Evolutionary conservation across 2,113 vertebrate species (phyloP), one percentile per base, ranked within the genome.

Genomic region (Platichthys stellatus): DNA sequence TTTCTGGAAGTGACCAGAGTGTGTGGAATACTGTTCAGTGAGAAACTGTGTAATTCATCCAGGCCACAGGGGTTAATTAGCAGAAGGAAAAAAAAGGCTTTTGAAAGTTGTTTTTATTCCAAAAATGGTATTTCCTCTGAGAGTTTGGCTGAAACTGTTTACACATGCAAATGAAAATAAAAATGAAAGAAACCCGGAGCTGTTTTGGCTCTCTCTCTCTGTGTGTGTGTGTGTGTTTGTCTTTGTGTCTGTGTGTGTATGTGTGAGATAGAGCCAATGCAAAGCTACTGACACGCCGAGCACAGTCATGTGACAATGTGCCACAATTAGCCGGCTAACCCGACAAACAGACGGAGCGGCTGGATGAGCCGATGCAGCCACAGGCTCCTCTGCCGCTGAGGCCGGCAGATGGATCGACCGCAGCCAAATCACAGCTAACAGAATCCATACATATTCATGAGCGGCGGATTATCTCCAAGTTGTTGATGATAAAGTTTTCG

Each of bases 391-490:
- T 58, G 51, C 20, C 28, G 6, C 40, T 69, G 67, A 76, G 21
- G 43, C 28, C 71, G 63, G 64, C 86, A 78, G 74, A 81, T 69
- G 56, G 40, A 72, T 54, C 35, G 24, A 81, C 60, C 59, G 14
- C 18, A 80, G 35, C 53, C 14, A 53, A 59, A 38, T 23, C 56
- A 9, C 38, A 61, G 24, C 56, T 71, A 74, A 65, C 49, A 45
- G 49, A 11, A 74, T 6, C 2, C 4, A 15, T 58, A 60, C 59
- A 86, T 81, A 74, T 78, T 76, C 15, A 83, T 60, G 45, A 2
- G 3, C 58, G 58, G 10, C 1, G 0, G 70, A 74, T 84, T 71
- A 77, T 65, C 57, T 71, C 35, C 35, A 20, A 76, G 56, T 31
- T 66, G 68, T 56, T 78, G 61, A 45, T 80, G 38, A 47, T 38